A percentile compares a stretch with the other conserved stretches of the same genome.
phyloP scores from a whole-genome alignment of 2,797 vertebrate genomes.

The Bryconaethiops microstoma region DNA sequence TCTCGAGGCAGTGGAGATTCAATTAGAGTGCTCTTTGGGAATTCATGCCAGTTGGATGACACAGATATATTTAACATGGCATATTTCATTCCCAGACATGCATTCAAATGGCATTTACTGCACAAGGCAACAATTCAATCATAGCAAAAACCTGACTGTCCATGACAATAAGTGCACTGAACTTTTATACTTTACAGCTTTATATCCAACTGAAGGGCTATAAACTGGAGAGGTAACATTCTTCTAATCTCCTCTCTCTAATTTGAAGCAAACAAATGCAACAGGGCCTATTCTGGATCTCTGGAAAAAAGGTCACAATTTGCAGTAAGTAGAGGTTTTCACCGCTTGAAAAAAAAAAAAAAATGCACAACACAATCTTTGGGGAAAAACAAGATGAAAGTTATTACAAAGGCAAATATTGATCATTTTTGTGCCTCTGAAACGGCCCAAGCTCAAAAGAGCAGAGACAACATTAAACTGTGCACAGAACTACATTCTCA shows the following conservation, averaged over 20 bases:
- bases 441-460: background rate
- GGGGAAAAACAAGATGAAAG: background rate
- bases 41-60: background rate
- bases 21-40: background rate
- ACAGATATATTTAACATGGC: conserved; percentile 16
- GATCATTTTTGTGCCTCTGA: background rate
- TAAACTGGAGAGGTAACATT: conserved; percentile 18
- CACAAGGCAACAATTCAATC: background rate
- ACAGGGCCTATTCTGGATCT: conserved; percentile 4
- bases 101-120: background rate
- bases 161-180: background rate
- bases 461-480: background rate
- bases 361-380: background rate
- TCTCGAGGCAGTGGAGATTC: conserved; percentile 18
- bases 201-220: background rate
- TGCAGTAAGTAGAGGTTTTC: background rate
- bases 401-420: background rate
- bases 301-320: conserved; percentile 1
- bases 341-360: background rate
- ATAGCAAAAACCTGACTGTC: background rate
- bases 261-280: conserved; percentile 12
- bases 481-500: background rate
- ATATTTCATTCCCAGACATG: background rate
- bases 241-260: conserved; percentile 12
- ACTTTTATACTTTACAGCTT: background rate